A percentile compares a stretch with the other conserved stretches of the same genome.
These are phyloP conservation scores for Vesta saturnalis DNA, from an alignment of 2,888 invertebrate species.

Conservation along the genomic window DNA sequence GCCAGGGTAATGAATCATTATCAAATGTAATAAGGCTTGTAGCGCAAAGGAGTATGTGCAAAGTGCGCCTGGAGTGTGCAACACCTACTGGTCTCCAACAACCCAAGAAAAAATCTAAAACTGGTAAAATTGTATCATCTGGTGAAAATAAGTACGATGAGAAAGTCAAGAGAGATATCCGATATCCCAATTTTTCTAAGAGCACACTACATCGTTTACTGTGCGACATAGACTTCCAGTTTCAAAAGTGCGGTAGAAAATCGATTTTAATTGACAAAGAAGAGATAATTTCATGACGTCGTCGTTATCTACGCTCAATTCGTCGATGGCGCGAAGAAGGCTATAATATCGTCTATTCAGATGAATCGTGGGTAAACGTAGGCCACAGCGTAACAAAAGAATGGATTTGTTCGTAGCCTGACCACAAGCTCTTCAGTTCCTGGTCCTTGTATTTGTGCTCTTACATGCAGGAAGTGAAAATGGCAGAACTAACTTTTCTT, in stretches of 20 bases:
- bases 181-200: background rate
- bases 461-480: constrained; percentile 10
- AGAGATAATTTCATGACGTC: constrained; percentile 5
- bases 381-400: background rate
- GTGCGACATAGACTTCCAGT: background rate
- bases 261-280: background rate
- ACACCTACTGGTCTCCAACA: no score
- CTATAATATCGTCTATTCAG: background rate
- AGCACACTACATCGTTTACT: background rate
- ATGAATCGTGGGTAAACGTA: constrained; percentile 1
- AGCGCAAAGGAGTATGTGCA: background rate
- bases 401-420: constrained; percentile 5
- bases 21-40: background rate
- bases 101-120: background rate
- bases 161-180: background rate
- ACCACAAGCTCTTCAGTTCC: background rate
- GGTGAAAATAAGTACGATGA: background rate
- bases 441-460: constrained; percentile 9
- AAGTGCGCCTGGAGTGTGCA: no score
- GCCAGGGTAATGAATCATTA: no score
- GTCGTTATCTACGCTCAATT: constrained; percentile 3
- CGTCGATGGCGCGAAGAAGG: constrained; percentile 2
- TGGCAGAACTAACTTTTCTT: constrained; percentile 12
- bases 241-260: background rate
- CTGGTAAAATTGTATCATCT: background rate